These are phyloP conservation scores for Lochmaea capreae DNA, from an alignment of 2,888 invertebrate species.

Conservation along the genomic window DNA sequence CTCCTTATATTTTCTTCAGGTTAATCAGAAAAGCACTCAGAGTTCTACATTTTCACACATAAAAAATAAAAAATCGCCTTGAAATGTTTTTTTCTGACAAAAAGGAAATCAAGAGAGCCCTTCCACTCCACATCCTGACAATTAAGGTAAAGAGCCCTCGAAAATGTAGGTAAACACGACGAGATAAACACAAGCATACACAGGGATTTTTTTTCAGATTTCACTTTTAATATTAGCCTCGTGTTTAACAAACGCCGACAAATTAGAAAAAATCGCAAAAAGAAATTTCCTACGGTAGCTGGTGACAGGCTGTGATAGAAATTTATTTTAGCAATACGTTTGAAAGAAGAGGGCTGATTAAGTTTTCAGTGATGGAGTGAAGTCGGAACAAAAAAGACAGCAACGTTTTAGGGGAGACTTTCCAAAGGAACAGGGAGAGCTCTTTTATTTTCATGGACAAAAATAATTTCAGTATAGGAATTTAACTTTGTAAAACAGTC, in stretches of 20 bases:
- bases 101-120: constrained; percentile 23
- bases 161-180: constrained; percentile 48
- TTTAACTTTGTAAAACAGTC: not conserved
- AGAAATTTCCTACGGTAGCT: constrained; percentile 13
- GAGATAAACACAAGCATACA: constrained; percentile 49
- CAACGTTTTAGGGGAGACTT: not conserved
- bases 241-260: constrained; percentile 39
- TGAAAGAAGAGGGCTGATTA: constrained; percentile 14
- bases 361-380: constrained; percentile 1
- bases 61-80: not conserved
- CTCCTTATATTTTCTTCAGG: not conserved
- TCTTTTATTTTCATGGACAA: not conserved
- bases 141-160: constrained; percentile 56
- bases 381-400: not conserved
- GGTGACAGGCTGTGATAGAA: constrained; percentile 28
- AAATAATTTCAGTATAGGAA: not conserved
- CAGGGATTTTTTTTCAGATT: constrained; percentile 15
- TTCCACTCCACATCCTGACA: constrained; percentile 46
- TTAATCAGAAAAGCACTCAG: not conserved
- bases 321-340: constrained; percentile 23
- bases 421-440: not conserved
- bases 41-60: not conserved
- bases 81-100: constrained; percentile 10
- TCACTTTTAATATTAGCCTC: constrained; percentile 38
- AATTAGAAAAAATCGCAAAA: constrained; percentile 32